These are phyloP conservation scores for Synanthedon formicaeformis DNA, from an alignment of 2,888 invertebrate species.

Conservation along the genomic window DNA sequence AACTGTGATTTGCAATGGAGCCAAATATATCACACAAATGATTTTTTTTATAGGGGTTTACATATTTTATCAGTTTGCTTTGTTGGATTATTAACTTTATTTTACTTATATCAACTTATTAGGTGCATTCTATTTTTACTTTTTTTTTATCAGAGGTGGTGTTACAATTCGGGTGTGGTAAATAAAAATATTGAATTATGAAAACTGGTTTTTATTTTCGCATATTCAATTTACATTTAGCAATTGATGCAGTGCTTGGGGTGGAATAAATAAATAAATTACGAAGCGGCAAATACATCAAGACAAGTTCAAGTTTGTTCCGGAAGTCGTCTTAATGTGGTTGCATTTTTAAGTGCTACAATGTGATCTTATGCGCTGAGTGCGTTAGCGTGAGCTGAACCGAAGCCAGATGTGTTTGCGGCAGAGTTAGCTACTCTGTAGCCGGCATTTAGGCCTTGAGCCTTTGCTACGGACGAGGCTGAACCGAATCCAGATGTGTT, in stretches of 20 bases:
- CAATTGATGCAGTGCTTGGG: neutral
- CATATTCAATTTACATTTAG: neutral
- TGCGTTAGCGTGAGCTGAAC: conserved; percentile 43
- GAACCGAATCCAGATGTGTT: conserved; percentile 30
- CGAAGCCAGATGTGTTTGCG: conserved; percentile 32
- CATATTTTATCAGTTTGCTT: no score
- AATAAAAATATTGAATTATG: neutral
- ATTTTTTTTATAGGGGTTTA: no score
- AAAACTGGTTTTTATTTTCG: neutral
- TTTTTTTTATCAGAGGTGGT: no score
- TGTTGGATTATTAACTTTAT: no score
- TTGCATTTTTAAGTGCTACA: conserved; percentile 23
- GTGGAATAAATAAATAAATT: conserved; percentile 23
- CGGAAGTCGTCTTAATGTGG: conserved; percentile 55
- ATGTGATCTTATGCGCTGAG: conserved; percentile 22
- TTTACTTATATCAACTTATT: no score
- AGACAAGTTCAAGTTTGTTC: conserved; percentile 43
- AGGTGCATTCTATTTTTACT: no score
- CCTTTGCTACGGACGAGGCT: conserved; percentile 36
- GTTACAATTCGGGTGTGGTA: no score
- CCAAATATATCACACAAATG: no score
- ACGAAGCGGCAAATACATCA: conserved; percentile 45
- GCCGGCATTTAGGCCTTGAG: conserved; percentile 31
- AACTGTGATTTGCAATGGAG: conserved; percentile 54
- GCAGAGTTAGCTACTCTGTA: conserved; percentile 38